Conservation (phyloP, 2,113 vertebrate species). For the Tupaia chinensis region DNA sequence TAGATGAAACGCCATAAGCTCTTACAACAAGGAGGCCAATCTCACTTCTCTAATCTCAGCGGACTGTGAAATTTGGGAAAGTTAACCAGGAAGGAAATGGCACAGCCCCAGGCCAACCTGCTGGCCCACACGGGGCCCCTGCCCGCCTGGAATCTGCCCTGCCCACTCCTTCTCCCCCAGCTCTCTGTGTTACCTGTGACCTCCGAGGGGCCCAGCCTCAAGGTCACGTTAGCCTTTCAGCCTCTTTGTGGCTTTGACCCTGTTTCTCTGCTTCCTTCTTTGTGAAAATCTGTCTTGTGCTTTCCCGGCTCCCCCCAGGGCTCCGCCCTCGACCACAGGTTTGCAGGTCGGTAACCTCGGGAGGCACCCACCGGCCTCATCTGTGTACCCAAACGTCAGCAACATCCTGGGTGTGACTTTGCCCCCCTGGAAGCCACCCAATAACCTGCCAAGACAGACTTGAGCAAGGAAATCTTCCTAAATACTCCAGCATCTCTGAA, state of each 20-base stretch:
- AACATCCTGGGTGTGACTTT: not conserved
- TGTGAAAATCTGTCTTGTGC: not conserved
- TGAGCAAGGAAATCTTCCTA: not conserved
- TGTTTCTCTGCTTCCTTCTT: not conserved
- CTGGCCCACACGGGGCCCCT: not conserved
- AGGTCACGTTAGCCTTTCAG: not conserved
- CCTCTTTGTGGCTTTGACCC: not conserved
- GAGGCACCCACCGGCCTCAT: not conserved
- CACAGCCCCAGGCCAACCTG: not conserved
- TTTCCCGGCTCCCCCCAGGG: not conserved
- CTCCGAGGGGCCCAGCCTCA: too few relatives aligned
- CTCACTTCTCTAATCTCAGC: not conserved
- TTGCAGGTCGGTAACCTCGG: not conserved
- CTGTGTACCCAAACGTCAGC: not conserved
- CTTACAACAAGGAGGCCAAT: not conserved
- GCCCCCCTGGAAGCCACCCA: not conserved
- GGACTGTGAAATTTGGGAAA: not conserved
- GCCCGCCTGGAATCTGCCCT: too few relatives aligned
- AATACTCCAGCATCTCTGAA: not conserved
- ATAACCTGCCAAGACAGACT: not conserved
- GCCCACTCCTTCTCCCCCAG: not conserved
- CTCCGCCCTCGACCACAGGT: not conserved
- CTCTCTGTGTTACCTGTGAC: fast-evolving
- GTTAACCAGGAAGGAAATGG: not conserved
- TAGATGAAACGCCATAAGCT: not conserved